Conservation (phyloP, 2,113 vertebrate species). For the Morphnarchus princeps region DNA sequence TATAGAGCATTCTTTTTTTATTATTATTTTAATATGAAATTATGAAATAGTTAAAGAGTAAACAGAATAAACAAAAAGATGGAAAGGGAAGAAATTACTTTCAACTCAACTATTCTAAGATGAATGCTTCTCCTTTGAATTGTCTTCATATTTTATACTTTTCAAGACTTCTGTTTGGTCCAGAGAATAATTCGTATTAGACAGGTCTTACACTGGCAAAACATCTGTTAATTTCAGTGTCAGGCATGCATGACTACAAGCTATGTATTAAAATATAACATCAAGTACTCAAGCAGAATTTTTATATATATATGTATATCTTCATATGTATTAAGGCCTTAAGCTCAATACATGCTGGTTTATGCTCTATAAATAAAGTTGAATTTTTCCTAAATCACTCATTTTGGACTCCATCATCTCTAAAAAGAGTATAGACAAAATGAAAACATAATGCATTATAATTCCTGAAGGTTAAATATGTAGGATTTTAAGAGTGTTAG, state of each 20-base stretch:
- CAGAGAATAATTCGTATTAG: neutral
- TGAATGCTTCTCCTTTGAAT: neutral
- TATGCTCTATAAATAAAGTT: neutral
- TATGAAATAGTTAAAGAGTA: neutral
- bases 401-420: neutral
- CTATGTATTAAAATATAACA: neutral
- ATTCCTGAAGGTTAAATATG: neutral
- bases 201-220: neutral
- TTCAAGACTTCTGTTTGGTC: neutral
- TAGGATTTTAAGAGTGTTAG: neutral
- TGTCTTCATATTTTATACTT: neutral
- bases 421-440: neutral
- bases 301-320: neutral
- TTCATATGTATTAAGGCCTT: neutral
- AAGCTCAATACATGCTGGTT: neutral
- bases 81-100: neutral
- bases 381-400: neutral
- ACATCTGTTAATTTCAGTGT: neutral
- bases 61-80: neutral
- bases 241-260: neutral
- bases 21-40: neutral
- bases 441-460: neutral
- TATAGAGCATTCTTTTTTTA: accelerated
- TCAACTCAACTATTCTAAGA: neutral
- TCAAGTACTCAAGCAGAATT: neutral